Evolutionary conservation across 1,140 invertebrate genomes (phyloP).

Genomic region (Eubasilissa regina): DNA sequence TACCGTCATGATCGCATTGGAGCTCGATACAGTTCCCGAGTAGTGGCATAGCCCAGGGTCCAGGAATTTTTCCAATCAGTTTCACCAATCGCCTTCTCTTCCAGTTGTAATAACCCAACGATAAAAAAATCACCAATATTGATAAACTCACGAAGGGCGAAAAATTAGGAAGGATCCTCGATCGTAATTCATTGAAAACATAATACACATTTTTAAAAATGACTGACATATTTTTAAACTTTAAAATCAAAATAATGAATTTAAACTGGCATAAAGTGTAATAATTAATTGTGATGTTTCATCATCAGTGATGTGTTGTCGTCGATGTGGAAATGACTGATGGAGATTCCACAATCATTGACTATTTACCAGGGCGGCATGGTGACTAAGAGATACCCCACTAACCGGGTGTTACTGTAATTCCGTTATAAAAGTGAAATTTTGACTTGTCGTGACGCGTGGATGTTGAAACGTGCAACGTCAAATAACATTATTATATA

Average conservation of each 20-base stretch:
- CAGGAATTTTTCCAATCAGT: constrained; percentile 72
- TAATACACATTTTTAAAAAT: constrained; percentile 36
- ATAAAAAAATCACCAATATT: constrained; percentile 48
- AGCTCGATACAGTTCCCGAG: constrained; percentile 64
- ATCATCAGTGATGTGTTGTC: too few species aligned
- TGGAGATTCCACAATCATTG: too few species aligned
- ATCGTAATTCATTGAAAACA: neutral
- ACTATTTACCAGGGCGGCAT: too few species aligned
- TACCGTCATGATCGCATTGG: constrained; percentile 58
- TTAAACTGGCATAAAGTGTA: too few species aligned
- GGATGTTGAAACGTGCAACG: constrained; percentile 6
- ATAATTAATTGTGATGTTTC: too few species aligned
- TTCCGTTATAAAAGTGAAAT: constrained; percentile 35
- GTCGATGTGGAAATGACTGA: too few species aligned
- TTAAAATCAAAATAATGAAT: too few species aligned
- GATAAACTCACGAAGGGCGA: constrained; percentile 52
- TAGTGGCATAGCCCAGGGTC: constrained; percentile 74
- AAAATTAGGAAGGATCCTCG: constrained; percentile 14
- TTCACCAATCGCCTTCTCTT: constrained; percentile 65
- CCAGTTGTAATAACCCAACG: constrained; percentile 64
- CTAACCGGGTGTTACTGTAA: neutral
- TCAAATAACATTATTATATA: too few species aligned
- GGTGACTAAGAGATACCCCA: neutral
- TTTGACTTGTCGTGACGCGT: constrained; percentile 14
- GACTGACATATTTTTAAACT: constrained; percentile 11